phyloP scores from a whole-genome alignment of 2,113 vertebrate genomes.

The Sylvilagus bachmani region DNA sequence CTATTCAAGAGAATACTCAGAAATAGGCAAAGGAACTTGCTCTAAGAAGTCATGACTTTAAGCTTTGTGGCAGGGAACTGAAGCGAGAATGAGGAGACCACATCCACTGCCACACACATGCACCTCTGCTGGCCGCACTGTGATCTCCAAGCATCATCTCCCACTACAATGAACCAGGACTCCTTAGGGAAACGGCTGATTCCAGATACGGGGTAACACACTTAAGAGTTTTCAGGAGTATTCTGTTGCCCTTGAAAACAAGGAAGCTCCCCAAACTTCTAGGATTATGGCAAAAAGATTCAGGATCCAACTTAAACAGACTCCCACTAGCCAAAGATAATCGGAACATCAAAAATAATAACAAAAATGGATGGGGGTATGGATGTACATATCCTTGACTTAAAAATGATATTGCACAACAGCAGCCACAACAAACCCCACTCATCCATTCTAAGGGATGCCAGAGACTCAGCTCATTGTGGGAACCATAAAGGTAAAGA shows the following conservation, averaged over 20 bases:
- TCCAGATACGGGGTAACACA: background rate
- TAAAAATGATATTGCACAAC: background rate
- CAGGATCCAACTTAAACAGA: background rate
- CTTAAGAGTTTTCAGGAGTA: background rate
- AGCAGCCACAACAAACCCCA: background rate
- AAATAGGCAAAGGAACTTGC: background rate
- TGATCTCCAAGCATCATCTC: background rate
- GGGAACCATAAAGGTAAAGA: background rate
- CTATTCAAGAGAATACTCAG: background rate
- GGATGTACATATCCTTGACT: background rate
- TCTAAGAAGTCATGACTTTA: background rate
- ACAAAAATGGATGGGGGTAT: background rate
- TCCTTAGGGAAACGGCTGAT: constrained; percentile 20
- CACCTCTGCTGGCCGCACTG: background rate
- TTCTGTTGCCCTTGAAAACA: background rate
- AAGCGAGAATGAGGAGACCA: background rate
- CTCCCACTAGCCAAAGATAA: background rate
- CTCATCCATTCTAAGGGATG: background rate
- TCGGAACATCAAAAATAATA: background rate
- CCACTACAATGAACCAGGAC: background rate
- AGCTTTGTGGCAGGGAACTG: background rate
- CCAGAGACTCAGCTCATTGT: background rate
- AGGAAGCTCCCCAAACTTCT: background rate
- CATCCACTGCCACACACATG: background rate
- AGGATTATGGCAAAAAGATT: background rate